Conservation (phyloP, 2,888 invertebrate species). For the Leptopilina drosophilae region DNA sequence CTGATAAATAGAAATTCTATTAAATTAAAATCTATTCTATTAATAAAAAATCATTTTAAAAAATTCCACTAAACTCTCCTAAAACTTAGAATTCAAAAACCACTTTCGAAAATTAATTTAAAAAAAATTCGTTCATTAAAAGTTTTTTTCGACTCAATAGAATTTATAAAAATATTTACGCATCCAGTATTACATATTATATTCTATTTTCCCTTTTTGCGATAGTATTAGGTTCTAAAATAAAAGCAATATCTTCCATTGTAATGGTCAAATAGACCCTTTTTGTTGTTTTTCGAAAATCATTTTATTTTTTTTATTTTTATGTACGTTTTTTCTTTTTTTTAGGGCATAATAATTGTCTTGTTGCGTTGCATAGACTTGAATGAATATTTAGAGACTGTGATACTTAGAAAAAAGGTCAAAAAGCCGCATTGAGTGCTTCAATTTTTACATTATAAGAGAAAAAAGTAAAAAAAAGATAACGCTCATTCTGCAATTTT, state of each 20-base stretch:
- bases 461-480: background rate
- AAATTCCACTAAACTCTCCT: too few species aligned
- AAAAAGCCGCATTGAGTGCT: slow-evolving; percentile 10
- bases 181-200: too few species aligned
- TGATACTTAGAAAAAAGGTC: slow-evolving; percentile 54
- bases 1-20: too few species aligned
- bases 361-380: slow-evolving; percentile 51
- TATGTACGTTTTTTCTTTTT: slow-evolving; percentile 26
- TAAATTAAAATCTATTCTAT: too few species aligned
- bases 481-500: background rate
- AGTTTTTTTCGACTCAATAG: too few species aligned
- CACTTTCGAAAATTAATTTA: too few species aligned
- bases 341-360: slow-evolving; percentile 36
- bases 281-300: slow-evolving; percentile 24
- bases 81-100: too few species aligned
- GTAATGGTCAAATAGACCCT: background rate
- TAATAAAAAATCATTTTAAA: too few species aligned
- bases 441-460: slow-evolving; percentile 9
- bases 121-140: too few species aligned
- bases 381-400: slow-evolving; percentile 52
- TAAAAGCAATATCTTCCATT: slow-evolving; percentile 4
- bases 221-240: background rate
- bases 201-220: background rate
- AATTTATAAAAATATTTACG: too few species aligned
- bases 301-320: too few species aligned